Conservation (phyloP, 2,888 invertebrate species). For the Mylabris sibirica region DNA sequence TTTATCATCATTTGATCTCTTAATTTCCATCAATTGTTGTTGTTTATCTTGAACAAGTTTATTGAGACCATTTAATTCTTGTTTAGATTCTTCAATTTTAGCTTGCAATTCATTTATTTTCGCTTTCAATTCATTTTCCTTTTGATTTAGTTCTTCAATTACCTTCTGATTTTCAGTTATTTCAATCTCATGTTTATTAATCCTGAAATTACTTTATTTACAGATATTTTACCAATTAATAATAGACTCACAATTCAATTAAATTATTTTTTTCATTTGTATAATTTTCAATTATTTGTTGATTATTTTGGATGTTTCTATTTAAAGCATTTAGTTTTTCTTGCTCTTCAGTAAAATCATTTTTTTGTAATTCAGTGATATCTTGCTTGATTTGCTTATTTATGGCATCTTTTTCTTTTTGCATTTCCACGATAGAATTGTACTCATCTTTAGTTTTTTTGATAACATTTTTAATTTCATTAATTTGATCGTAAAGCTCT, state of each 20-base stretch:
- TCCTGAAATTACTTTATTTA: not conserved
- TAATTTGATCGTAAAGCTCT: not conserved
- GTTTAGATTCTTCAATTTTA: not conserved
- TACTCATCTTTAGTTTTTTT: not conserved
- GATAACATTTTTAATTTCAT: not conserved
- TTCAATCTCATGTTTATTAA: not conserved
- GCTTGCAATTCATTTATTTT: not conserved
- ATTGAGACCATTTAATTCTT: not conserved
- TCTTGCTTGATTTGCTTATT: not conserved
- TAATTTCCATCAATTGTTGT: not conserved
- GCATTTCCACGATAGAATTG: not conserved
- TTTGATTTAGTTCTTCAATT: not conserved
- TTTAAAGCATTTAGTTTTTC: not conserved
- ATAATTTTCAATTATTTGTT: not conserved
- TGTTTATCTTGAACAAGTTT: not conserved
- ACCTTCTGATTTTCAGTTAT: not conserved
- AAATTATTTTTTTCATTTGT: not conserved
- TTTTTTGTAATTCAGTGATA: not conserved
- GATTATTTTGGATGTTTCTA: not conserved
- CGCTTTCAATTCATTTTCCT: not conserved
- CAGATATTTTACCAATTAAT: not conserved
- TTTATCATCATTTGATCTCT: not conserved
- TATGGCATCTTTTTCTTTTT: not conserved
- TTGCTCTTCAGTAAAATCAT: not conserved
- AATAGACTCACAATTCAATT: not conserved